phyloP scores from a whole-genome alignment of 2,888 invertebrate genomes.

The Cataglyphis albicans region DNA sequence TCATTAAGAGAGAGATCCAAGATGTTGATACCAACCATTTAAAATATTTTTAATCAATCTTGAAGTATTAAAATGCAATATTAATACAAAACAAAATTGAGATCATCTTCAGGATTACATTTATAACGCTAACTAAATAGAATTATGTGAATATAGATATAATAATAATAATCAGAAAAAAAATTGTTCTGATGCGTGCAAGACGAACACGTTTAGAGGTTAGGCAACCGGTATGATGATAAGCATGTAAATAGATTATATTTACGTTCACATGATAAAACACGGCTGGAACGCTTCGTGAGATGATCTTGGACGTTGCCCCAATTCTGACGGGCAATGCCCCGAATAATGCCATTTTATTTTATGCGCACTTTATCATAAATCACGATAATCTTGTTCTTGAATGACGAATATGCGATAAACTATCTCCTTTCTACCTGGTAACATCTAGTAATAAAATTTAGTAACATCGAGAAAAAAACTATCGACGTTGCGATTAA shows the following conservation, averaged over 20 bases:
- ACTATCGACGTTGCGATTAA: no score
- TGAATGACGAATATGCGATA: not conserved
- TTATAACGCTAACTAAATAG: not conserved
- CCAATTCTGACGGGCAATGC: constrained; percentile 77
- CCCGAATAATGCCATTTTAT: constrained; percentile 80
- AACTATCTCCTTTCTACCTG: no score
- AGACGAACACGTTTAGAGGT: constrained; percentile 34
- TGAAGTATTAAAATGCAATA: not conserved
- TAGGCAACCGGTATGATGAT: constrained; percentile 41
- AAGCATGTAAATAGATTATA: constrained; percentile 72
- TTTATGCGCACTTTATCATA: constrained; percentile 34
- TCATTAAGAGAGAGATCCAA: not conserved
- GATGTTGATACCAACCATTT: not conserved
- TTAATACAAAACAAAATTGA: not conserved
- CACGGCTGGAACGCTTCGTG: constrained; percentile 87
- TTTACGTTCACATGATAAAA: constrained; percentile 93
- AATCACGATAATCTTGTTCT: not conserved
- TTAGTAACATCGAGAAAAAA: no score
- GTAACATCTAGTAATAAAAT: no score
- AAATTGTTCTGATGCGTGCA: constrained; percentile 75
- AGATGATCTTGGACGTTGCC: constrained; percentile 76
- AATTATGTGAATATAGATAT: constrained; percentile 46
- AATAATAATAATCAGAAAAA: constrained; percentile 79
- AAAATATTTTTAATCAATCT: not conserved
- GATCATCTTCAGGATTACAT: not conserved